Evolutionary conservation across 2,113 vertebrate genomes (phyloP).

Genomic region (Tachysurus fulvidraco): DNA sequence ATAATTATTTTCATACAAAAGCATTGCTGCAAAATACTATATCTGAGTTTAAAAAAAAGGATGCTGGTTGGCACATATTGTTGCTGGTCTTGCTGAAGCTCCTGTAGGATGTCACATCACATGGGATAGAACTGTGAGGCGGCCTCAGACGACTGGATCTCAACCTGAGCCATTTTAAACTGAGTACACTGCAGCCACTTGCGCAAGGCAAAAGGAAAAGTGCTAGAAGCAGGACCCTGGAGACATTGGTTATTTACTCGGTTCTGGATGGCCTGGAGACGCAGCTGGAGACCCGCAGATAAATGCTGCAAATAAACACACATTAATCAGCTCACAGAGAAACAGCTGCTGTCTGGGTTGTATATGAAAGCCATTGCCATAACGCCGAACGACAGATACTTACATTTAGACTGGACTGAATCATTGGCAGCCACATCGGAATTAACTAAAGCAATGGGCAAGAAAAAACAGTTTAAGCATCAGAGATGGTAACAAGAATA

Average conservation of each 20-base stretch:
- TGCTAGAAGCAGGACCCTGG: constrained; percentile 78
- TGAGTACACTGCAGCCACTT: constrained; percentile 98
- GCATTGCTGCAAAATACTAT: constrained; percentile 26
- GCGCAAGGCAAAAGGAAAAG: constrained; percentile 82
- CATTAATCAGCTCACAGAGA: background rate
- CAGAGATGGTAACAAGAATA: background rate
- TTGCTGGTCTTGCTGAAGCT: constrained; percentile 7
- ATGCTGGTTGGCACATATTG: constrained; percentile 42
- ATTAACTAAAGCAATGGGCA: constrained; percentile 80
- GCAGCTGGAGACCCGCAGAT: constrained; percentile 92
- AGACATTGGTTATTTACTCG: constrained; percentile 92
- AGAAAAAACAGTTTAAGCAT: background rate
- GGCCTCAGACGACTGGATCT: constrained; percentile 98
- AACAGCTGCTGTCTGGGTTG: background rate
- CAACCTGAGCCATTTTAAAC: constrained; percentile 99
- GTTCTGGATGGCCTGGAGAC: constrained; percentile 98
- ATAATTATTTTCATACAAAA: constrained; percentile 29
- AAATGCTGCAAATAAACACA: constrained; percentile 81
- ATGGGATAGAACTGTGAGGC: constrained; percentile 99
- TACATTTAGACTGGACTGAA: constrained; percentile 97
- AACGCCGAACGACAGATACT: constrained; percentile 51
- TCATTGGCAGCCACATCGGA: constrained; percentile 99
- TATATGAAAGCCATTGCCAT: background rate
- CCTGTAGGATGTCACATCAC: constrained; percentile 68
- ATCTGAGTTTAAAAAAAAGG: constrained; percentile 16